Evolutionary conservation across 2,797 vertebrate species (phyloP).

Genomic region (Leucoraja ocellata): DNA sequence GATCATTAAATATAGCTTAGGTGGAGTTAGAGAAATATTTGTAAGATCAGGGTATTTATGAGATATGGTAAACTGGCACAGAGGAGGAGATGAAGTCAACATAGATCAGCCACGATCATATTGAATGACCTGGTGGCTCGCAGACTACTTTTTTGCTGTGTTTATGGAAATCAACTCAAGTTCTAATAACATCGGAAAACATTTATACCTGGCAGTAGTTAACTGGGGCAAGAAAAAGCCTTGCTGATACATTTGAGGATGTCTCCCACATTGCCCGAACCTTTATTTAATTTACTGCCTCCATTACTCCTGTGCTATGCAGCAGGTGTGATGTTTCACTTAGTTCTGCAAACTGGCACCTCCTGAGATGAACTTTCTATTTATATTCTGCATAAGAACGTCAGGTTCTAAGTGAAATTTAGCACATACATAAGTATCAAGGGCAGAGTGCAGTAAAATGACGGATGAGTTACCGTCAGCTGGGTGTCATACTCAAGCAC

Average conservation of each 20-base stretch:
- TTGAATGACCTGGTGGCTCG: too few species aligned
- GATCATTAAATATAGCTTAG: too few species aligned
- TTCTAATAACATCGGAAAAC: not conserved
- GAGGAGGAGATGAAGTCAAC: too few species aligned
- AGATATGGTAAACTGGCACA: too few species aligned
- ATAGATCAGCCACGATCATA: too few species aligned
- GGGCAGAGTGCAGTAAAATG: not conserved
- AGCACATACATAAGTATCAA: not conserved
- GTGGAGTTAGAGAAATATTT: too few species aligned
- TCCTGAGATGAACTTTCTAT: not conserved
- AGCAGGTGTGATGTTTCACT: not conserved
- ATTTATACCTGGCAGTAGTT: not conserved
- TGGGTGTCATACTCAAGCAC: not conserved
- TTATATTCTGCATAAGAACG: not conserved
- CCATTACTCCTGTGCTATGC: not conserved
- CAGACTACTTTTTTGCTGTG: too few species aligned
- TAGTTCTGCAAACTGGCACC: not conserved
- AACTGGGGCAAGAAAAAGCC: too few species aligned
- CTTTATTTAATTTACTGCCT: not conserved
- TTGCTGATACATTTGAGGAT: not conserved
- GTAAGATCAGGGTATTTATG: too few species aligned
- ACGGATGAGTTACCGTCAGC: not conserved
- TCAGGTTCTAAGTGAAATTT: not conserved
- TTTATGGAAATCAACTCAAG: not conserved
- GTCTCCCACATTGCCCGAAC: not conserved